A percentile compares a stretch with the other conserved stretches of the same genome.
Conservation (phyloP, 2,888 invertebrate species). For the Coenonympha arcania region DNA sequence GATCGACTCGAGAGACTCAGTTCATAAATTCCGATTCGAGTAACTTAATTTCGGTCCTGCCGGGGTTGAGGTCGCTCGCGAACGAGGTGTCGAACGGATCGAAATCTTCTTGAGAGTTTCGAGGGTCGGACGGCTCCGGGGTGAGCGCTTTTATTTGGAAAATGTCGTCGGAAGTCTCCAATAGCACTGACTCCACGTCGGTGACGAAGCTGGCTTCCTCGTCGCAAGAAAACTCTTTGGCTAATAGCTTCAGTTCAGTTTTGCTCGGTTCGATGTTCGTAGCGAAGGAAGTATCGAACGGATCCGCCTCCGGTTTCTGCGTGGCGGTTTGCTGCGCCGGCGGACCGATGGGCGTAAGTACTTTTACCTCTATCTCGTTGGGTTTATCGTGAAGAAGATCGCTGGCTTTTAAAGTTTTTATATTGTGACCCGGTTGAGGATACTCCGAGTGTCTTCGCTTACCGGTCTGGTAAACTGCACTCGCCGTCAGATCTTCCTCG, state of each 20-base stretch:
- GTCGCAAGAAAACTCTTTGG: conserved; percentile 80
- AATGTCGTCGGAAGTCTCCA: conserved; percentile 69
- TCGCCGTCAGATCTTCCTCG: conserved; percentile 77
- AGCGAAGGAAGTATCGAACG: conserved; percentile 91
- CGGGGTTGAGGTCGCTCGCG: conserved; percentile 81
- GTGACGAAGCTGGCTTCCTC: conserved; percentile 38
- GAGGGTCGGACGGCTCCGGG: conserved; percentile 70
- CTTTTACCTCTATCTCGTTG: conserved; percentile 71
- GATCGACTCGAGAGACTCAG: conserved; percentile 17
- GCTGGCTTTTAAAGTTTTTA: conserved; percentile 43
- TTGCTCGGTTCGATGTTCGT: conserved; percentile 82
- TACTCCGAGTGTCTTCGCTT: conserved; percentile 72
- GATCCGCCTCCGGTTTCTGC: conserved; percentile 77
- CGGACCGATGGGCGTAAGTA: conserved; percentile 73
- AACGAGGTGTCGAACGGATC: conserved; percentile 92
- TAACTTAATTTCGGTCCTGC: conserved; percentile 83
- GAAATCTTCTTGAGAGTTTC: conserved; percentile 56
- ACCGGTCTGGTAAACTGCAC: conserved; percentile 46
- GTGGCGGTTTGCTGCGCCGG: conserved; percentile 48
- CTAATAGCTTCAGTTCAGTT: conserved; percentile 84
- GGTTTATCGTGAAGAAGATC: conserved; percentile 54
- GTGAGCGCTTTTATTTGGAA: conserved; percentile 82
- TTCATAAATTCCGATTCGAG: conserved; percentile 82
- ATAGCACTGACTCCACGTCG: conserved; percentile 58
- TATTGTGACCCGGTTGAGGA: conserved; percentile 41